Conservation (phyloP, 2,888 invertebrate species). For the Diaphora mendica region DNA sequence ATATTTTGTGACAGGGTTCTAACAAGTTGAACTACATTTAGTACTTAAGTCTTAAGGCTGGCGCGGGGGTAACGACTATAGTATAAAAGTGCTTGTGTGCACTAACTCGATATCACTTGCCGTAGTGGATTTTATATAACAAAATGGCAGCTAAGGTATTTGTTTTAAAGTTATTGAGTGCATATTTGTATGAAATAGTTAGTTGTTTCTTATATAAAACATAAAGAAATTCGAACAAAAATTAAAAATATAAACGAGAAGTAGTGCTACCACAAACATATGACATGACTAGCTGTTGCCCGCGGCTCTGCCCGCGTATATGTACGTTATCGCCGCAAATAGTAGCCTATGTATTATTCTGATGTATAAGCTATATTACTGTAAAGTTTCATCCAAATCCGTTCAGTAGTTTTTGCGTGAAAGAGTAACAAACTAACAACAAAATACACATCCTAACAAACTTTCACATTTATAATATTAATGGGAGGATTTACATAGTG, state of each 20-base stretch:
- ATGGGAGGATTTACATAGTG: not conserved
- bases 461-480: no score
- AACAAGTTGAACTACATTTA: conserved; percentile 55
- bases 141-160: conserved; percentile 85
- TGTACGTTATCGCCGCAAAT: no score
- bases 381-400: no score
- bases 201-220: not conserved
- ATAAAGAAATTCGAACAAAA: not conserved
- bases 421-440: no score
- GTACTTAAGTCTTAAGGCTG: conserved; percentile 47
- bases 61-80: conserved; percentile 74
- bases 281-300: no score
- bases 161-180: conserved; percentile 45
- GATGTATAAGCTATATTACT: no score
- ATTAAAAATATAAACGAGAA: not conserved
- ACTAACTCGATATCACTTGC: conserved; percentile 77
- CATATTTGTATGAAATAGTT: conserved; percentile 10
- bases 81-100: conserved; percentile 77
- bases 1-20: conserved; percentile 55
- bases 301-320: no score
- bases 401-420: no score
- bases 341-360: no score
- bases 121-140: conserved; percentile 75
- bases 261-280: not conserved
- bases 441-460: no score